phyloP scores from a whole-genome alignment of 2,797 vertebrate species.

The Corythornis leucogaster region DNA sequence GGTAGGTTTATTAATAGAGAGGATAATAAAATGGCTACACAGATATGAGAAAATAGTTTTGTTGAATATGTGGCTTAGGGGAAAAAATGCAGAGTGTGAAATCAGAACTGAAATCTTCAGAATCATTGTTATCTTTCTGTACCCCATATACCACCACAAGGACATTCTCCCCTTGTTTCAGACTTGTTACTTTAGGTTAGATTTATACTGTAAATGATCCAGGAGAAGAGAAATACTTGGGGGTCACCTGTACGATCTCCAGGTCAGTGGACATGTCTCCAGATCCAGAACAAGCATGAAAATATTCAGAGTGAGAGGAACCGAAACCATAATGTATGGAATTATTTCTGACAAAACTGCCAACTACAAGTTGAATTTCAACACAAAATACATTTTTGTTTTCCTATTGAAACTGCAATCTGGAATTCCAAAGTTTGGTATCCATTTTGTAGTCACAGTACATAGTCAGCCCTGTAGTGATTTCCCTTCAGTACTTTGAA shows the following conservation, averaged over 20 bases:
- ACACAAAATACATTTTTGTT: background rate
- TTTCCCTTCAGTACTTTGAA: background rate
- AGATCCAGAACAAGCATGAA: background rate
- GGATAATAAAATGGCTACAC: constrained; percentile 9
- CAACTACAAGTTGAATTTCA: background rate
- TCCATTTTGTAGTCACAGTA: background rate
- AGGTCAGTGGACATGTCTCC: background rate
- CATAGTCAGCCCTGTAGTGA: background rate
- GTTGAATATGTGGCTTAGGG: background rate
- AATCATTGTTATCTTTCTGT: background rate
- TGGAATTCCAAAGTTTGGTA: background rate
- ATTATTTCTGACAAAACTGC: background rate
- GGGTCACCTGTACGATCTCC: background rate
- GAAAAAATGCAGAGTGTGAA: background rate
- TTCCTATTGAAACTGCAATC: background rate
- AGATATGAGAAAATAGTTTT: constrained; percentile 32
- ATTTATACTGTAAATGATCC: background rate
- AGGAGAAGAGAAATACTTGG: background rate
- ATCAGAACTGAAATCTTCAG: background rate
- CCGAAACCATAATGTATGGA: background rate
- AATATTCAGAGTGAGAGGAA: background rate
- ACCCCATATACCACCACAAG: background rate
- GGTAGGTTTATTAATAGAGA: constrained; percentile 35
- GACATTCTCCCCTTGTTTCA: background rate
- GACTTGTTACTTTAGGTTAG: background rate